Conservation (phyloP, 1,140 invertebrate species). For the Sinella curviseta region DNA sequence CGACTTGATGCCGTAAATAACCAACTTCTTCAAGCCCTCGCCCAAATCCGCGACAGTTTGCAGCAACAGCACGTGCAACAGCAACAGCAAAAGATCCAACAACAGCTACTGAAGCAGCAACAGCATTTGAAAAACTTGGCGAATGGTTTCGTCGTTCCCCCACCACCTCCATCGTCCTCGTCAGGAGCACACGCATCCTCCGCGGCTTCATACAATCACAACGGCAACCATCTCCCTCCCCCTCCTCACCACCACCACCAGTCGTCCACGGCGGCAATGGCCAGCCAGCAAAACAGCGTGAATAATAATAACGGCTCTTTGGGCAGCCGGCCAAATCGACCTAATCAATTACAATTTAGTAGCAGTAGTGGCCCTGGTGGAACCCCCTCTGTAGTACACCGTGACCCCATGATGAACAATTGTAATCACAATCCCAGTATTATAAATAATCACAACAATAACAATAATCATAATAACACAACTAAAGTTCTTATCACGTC, state of each 20-base stretch:
- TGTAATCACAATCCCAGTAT: not conserved
- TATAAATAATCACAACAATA: conserved; percentile 27
- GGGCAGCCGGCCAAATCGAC: not conserved
- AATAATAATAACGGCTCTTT: not conserved
- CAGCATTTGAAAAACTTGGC: conserved; percentile 40
- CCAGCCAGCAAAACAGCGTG: not conserved
- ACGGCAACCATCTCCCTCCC: not conserved
- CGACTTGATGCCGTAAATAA: conserved; percentile 73
- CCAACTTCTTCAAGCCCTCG: conserved; percentile 74
- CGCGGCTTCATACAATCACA: not conserved
- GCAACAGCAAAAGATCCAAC: conserved; percentile 45
- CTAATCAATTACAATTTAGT: not conserved
- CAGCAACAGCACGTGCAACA: conserved; percentile 48
- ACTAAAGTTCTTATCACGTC: conserved; percentile 49
- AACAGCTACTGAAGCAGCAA: conserved; percentile 43
- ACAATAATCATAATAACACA: conserved; percentile 36
- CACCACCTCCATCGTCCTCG: not conserved
- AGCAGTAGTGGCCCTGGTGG: not conserved
- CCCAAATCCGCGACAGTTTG: conserved; percentile 59
- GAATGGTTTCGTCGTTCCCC: conserved; percentile 31
- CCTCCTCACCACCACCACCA: not conserved
- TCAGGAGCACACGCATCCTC: not conserved
- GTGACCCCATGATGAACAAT: conserved; percentile 2
- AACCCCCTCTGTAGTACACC: not conserved
- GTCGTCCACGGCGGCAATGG: not conserved